Conservation (phyloP, 1,140 invertebrate species). For the Nasonia vitripennis region DNA sequence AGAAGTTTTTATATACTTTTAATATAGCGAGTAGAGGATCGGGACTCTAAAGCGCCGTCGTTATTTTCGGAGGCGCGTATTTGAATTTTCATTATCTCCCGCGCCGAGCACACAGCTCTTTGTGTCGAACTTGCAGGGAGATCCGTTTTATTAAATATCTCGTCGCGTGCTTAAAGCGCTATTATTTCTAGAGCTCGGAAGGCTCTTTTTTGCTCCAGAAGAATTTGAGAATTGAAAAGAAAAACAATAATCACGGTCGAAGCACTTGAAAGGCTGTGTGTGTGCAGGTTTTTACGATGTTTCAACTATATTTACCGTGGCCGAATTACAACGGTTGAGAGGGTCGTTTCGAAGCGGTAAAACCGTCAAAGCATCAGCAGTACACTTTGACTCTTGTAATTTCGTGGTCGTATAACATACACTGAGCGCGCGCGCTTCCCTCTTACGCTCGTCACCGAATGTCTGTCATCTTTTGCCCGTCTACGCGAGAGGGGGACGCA, state of each 20-base stretch:
- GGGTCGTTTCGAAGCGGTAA: conserved; percentile 32
- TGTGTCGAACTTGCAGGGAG: neutral
- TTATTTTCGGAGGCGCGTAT: neutral
- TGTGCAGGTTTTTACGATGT: neutral
- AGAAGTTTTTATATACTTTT: neutral
- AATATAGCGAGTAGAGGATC: neutral
- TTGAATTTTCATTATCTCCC: neutral
- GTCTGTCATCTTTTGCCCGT: conserved; percentile 36
- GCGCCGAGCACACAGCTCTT: neutral
- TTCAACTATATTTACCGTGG: conserved; percentile 44
- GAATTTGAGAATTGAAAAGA: no score
- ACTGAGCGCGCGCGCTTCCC: neutral
- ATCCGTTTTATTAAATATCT: neutral
- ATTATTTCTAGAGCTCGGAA: no score
- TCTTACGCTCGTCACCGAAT: neutral
- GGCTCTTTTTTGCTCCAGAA: no score
- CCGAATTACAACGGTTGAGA: conserved; percentile 35
- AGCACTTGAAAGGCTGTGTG: no score
- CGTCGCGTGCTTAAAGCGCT: no score
- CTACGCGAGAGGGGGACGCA: neutral
- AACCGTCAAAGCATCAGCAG: conserved; percentile 42
- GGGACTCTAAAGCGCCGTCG: neutral
- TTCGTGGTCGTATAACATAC: conserved; percentile 40
- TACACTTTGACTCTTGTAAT: conserved; percentile 41
- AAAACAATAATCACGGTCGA: no score